Evolutionary conservation across 2,113 vertebrate species (phyloP), one percentile per base, ranked within the genome.

Genomic region (Silurus meridionalis): DNA sequence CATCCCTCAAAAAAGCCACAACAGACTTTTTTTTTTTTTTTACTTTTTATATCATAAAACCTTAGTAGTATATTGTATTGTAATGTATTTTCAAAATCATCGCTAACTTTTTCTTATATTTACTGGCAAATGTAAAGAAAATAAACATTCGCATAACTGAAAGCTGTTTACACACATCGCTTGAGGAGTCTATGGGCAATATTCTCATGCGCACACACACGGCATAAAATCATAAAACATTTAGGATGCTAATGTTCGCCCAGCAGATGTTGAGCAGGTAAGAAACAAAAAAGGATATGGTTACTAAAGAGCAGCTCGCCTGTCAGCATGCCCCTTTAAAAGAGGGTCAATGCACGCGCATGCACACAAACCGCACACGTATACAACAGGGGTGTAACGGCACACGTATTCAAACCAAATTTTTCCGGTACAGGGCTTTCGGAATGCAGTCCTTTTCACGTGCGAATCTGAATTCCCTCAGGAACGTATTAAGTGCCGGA

Each of bases 191-290:
- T 11, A 25, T 53, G 10, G 46, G 61, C 21, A 83, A 83, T 37
- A 61, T 6, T n/a, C 67, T 13, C 25, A 46, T 15, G 23, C 23
- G 64, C 58, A 66, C 71, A 67, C 60, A 52, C 21, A 14, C 63
- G 8, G 17, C 69, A 81, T 67, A 9, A 61, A 25, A 60, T 88
- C 69, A 90, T 91, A 52, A 89, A 91, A 90, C 84, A 90, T 91
- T 83, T 82, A 91, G 79, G 60, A 69, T 13, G 11, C 81, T 67
- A 84, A 85, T 79, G 86, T 82, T 6, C 87, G 58, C 58, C 60
- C 58, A 55, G 80, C 90, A 91, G 89, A 87, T 91, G 90, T 85
- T 85, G 75, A 83, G 81, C 71, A 88, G 85, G 87, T 86, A 79
- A 75, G 57, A 86, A 77, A 55, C 83, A 67, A 67, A 87, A 37